Conservation (phyloP, 1,140 invertebrate genomes). For the Lasioglossum baleicum region DNA sequence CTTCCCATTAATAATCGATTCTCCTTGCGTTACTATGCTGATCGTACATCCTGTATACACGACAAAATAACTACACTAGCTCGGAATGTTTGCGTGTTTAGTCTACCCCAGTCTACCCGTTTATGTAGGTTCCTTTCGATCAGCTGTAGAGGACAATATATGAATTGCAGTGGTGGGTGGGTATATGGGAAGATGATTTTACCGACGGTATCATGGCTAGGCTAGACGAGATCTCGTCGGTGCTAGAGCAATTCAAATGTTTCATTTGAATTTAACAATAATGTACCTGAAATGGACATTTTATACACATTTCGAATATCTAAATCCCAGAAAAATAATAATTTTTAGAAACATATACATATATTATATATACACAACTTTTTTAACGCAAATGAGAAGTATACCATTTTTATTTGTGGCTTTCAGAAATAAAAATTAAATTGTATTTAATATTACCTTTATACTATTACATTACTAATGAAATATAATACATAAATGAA, state of each 20-base stretch:
- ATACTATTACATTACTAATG: no score
- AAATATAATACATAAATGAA: no score
- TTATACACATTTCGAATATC: no score
- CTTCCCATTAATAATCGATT: conserved; percentile 23
- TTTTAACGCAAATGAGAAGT: no score
- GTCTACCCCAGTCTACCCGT: conserved; percentile 8
- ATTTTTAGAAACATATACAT: no score
- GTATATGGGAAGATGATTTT: conserved; percentile 18
- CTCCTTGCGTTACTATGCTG: background rate
- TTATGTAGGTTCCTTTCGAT: conserved; percentile 33
- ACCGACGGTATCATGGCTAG: conserved; percentile 1
- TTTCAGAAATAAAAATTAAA: no score
- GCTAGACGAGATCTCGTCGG: no score
- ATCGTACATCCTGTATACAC: conserved; percentile 22
- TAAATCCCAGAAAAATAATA: no score
- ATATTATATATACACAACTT: no score
- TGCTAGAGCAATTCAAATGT: background rate
- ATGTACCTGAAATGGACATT: no score
- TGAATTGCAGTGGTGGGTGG: conserved; percentile 22
- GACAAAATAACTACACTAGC: conserved; percentile 12
- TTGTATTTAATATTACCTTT: no score
- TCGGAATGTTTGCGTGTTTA: conserved; percentile 27
- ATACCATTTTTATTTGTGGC: no score
- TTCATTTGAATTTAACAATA: background rate
- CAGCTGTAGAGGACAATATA: conserved; percentile 26